Evolutionary conservation across 2,797 vertebrate genomes (phyloP).

Genomic region (Schizopygopsis malacanthus): DNA sequence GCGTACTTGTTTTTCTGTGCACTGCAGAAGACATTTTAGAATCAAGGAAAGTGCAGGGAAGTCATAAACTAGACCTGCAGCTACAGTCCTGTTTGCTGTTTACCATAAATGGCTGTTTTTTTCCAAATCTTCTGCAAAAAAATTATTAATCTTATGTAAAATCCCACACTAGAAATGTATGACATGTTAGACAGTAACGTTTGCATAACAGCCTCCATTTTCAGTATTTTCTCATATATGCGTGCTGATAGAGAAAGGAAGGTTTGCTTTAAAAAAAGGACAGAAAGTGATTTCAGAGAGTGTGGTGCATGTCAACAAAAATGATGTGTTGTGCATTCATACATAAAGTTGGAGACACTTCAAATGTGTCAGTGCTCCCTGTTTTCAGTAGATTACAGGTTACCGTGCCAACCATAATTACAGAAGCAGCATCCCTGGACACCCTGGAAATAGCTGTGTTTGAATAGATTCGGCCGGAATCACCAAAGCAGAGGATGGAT

Average conservation of each 20-base stretch:
- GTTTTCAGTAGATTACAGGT: constrained; percentile 39
- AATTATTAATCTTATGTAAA: not conserved
- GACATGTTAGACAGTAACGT: not conserved
- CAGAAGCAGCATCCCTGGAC: constrained; percentile 15
- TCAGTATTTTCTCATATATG: not conserved
- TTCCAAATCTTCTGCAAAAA: not conserved
- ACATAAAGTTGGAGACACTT: constrained; percentile 36
- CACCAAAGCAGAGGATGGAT: not conserved
- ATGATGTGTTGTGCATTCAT: not conserved
- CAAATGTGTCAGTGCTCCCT: constrained; percentile 22
- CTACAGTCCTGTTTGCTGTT: not conserved
- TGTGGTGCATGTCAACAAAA: not conserved
- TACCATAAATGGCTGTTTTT: not conserved
- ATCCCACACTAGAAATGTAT: not conserved
- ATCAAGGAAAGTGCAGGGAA: constrained; percentile 16
- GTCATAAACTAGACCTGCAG: not conserved
- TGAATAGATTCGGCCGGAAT: not conserved
- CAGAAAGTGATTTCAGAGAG: constrained; percentile 24
- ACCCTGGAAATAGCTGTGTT: constrained; percentile 21
- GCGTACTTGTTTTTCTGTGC: constrained; percentile 5
- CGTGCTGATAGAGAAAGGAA: not conserved
- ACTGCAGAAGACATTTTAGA: constrained; percentile 10
- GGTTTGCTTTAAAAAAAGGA: constrained; percentile 1
- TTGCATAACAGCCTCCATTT: not conserved
- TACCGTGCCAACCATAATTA: constrained; percentile 16